phyloP scores from a whole-genome alignment of 2,888 invertebrate genomes.

The Idaea biselata region DNA sequence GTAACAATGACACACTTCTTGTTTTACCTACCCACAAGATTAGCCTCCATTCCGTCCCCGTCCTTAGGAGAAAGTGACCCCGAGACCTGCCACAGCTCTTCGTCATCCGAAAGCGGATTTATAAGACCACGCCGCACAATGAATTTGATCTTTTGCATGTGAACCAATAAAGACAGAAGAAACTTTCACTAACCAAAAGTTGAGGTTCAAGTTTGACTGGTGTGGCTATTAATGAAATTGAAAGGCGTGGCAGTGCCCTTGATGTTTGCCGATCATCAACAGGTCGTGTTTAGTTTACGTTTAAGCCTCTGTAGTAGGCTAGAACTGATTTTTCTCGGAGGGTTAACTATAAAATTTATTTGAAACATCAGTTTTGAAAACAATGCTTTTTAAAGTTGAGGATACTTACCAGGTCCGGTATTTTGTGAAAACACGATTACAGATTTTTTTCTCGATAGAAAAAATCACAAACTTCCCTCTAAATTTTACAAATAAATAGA shows the following conservation, averaged over 20 bases:
- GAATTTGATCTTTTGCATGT: slow-evolving; percentile 11
- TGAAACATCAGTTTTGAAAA: too few relatives aligned
- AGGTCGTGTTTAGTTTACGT: background rate
- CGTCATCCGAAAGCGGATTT: slow-evolving; percentile 8
- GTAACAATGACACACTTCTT: slow-evolving; percentile 47
- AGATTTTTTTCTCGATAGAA: too few relatives aligned
- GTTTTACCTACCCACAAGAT: slow-evolving; percentile 21
- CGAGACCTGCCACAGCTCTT: slow-evolving; percentile 19
- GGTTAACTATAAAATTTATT: too few relatives aligned
- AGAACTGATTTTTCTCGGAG: too few relatives aligned
- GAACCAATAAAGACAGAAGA: slow-evolving; percentile 7
- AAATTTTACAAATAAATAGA: too few relatives aligned
- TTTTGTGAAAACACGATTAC: too few relatives aligned
- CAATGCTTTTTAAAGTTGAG: too few relatives aligned
- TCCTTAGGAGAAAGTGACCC: slow-evolving; percentile 45
- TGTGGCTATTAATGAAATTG: background rate
- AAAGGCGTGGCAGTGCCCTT: background rate
- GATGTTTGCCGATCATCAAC: background rate
- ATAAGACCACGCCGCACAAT: slow-evolving; percentile 5
- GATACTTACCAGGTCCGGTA: too few relatives aligned
- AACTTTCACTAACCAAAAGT: slow-evolving; percentile 11
- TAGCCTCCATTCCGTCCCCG: slow-evolving; percentile 34
- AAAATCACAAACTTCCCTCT: too few relatives aligned
- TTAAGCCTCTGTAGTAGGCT: too few relatives aligned
- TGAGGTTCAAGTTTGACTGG: background rate